A percentile compares a stretch with the other conserved stretches of the same genome.
Conservation (phyloP, 2,888 invertebrate species). For the Seladonia tumulorum region DNA sequence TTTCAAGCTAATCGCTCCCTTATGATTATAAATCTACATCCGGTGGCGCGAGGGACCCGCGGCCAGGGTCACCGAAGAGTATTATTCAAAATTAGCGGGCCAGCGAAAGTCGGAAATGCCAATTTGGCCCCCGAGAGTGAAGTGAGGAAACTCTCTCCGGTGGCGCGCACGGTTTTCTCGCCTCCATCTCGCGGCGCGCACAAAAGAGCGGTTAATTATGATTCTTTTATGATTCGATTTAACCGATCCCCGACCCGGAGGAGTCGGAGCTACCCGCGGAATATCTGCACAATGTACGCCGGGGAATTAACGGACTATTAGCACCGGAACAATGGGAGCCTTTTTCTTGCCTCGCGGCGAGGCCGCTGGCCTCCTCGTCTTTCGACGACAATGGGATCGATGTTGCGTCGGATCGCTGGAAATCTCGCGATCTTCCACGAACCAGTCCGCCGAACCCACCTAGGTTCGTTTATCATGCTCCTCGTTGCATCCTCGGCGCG, state of each 20-base stretch:
- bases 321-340: constrained; percentile 78
- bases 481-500: not conserved
- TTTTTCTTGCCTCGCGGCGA: constrained; percentile 60
- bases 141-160: constrained; percentile 42
- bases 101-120: constrained; percentile 77
- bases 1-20: constrained; percentile 30
- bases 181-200: constrained; percentile 69
- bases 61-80: constrained; percentile 48
- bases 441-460: constrained; percentile 29
- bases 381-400: constrained; percentile 59
- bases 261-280: constrained; percentile 69
- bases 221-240: constrained; percentile 84
- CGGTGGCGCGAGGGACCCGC: constrained; percentile 40
- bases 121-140: constrained; percentile 67
- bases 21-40: constrained; percentile 60
- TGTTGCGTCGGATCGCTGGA: constrained; percentile 39
- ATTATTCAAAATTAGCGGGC: constrained; percentile 77
- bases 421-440: not conserved
- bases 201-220: constrained; percentile 83
- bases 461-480: not conserved
- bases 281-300: constrained; percentile 81
- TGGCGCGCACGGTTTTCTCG: constrained; percentile 56
- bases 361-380: constrained; percentile 18
- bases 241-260: constrained; percentile 73
- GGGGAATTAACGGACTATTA: constrained; percentile 82